Conservation (phyloP, 2,797 vertebrate genomes). For the Epinephelus coioides region DNA sequence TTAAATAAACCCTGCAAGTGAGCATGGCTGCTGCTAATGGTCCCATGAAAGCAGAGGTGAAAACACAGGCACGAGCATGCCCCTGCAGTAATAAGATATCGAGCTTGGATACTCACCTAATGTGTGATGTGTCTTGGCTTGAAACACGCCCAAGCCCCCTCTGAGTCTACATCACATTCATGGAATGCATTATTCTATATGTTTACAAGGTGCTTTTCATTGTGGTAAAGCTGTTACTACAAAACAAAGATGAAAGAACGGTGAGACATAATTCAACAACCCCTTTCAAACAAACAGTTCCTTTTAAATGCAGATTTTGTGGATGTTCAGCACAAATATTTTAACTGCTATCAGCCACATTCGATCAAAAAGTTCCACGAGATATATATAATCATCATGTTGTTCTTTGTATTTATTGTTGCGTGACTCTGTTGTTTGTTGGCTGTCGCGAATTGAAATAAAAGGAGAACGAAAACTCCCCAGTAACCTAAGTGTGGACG, state of each 20-base stretch:
- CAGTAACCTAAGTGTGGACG: no score
- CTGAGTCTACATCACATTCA: neutral
- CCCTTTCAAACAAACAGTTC: neutral
- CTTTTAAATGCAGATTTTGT: neutral
- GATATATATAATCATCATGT: neutral
- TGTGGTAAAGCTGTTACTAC: neutral
- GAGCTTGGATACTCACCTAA: no score
- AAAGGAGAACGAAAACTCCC: neutral
- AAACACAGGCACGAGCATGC: no score
- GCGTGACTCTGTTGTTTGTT: neutral
- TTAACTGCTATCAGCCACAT: neutral
- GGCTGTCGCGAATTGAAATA: neutral
- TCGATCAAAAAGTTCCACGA: neutral
- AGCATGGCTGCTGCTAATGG: no score
- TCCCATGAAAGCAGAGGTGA: no score
- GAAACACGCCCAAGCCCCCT: no score
- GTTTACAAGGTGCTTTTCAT: neutral
- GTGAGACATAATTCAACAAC: neutral
- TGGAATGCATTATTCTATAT: neutral
- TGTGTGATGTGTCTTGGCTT: no score
- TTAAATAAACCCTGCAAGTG: no score
- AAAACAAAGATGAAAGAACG: neutral
- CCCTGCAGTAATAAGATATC: no score
- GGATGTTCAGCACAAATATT: neutral
- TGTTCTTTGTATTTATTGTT: neutral